These are phyloP conservation scores for Meganola albula DNA, from an alignment of 2,888 invertebrate species.

Conservation along the genomic window DNA sequence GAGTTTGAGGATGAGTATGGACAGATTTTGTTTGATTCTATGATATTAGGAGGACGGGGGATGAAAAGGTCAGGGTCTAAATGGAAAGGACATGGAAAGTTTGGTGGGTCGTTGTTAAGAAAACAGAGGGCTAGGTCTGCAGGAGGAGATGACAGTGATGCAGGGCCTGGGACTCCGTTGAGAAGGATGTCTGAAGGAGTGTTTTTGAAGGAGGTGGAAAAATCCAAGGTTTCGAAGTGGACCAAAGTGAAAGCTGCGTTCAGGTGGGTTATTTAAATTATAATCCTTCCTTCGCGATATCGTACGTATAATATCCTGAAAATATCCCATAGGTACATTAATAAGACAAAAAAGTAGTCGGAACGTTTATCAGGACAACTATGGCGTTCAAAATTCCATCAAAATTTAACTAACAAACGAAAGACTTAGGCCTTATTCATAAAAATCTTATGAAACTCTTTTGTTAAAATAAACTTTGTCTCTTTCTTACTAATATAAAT, in stretches of 20 bases:
- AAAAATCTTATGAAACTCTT: no score
- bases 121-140: slow-evolving; percentile 83
- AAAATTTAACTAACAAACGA: no score
- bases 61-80: slow-evolving; percentile 72
- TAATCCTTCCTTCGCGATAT: no score
- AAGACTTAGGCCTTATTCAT: no score
- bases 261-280: slow-evolving; percentile 76
- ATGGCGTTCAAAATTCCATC: no score
- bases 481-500: no score
- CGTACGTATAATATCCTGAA: no score
- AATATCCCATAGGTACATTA: no score
- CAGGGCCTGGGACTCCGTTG: slow-evolving; percentile 51
- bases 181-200: slow-evolving; percentile 62
- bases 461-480: no score
- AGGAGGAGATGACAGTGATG: slow-evolving; percentile 79
- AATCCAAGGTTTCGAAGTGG: slow-evolving; percentile 89
- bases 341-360: no score
- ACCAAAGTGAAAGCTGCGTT: slow-evolving; percentile 93
- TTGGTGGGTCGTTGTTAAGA: slow-evolving; percentile 71
- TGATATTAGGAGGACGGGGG: slow-evolving; percentile 72
- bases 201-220: slow-evolving; percentile 64
- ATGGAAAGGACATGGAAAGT: slow-evolving; percentile 64
- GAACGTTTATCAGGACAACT: no score
- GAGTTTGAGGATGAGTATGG: slow-evolving; percentile 80
- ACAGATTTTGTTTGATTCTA: slow-evolving; percentile 80